These are phyloP conservation scores for Sapayoa aenigma DNA, from an alignment of 2,113 vertebrate genomes.

Conservation along the genomic window DNA sequence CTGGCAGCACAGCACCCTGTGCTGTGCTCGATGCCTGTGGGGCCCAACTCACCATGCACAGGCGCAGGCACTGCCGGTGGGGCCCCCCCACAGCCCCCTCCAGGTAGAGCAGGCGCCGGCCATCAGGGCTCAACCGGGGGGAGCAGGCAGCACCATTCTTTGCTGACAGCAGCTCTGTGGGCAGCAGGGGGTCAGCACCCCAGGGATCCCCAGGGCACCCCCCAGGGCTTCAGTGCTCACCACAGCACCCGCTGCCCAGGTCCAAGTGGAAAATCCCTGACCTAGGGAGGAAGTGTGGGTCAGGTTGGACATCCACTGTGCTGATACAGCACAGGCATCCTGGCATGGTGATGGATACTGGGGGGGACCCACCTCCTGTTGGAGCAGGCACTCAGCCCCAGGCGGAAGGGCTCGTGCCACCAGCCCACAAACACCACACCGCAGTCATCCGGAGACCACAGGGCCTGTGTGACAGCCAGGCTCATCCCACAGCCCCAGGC, in stretches of 20 bases:
- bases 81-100: slow-evolving; percentile 79
- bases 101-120: slow-evolving; percentile 85
- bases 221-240: slow-evolving; percentile 56
- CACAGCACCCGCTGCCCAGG: slow-evolving; percentile 81
- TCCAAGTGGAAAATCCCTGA: slow-evolving; percentile 90
- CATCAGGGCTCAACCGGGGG: slow-evolving; percentile 91
- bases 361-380: slow-evolving; percentile 84
- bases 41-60: slow-evolving; percentile 81
- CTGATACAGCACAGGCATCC: too few species aligned
- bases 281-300: slow-evolving; percentile 52
- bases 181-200: neutral
- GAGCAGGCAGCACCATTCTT: slow-evolving; percentile 79
- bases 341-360: accelerated
- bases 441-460: slow-evolving; percentile 88
- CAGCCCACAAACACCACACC: slow-evolving; percentile 93
- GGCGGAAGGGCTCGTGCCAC: slow-evolving; percentile 88
- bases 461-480: slow-evolving; percentile 75
- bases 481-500: neutral
- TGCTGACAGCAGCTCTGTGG: slow-evolving; percentile 83
- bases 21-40: accelerated
- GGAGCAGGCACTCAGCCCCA: slow-evolving; percentile 85
- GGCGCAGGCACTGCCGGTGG: slow-evolving; percentile 85
- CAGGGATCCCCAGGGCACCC: neutral
- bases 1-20: neutral
- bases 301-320: neutral